Evolutionary conservation across 2,888 invertebrate genomes (phyloP), one percentile per base, ranked within the genome.

Genomic region (Mystacides longicornis): DNA sequence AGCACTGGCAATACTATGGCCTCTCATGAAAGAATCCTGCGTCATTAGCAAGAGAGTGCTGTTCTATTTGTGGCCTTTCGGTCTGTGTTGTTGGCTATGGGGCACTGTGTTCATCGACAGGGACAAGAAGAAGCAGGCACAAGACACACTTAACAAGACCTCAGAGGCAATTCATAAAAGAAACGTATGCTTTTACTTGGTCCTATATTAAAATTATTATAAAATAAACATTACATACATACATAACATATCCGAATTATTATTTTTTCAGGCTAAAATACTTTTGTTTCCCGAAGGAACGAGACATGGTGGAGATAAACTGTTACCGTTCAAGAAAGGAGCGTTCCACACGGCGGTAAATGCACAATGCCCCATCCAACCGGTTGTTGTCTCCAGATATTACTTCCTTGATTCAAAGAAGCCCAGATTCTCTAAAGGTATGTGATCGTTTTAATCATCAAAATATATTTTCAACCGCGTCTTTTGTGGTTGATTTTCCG

Each of bases 241-340:
- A 5, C 7, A 18, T 43, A 7, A 27, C 27, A 16, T 43, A 5
- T 11, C 16, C 16, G 16, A 16, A 14, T 5, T 23, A 42, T 61
- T 51, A 55, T 31, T 60, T 58, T 55, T 72, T 16, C 72, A 86
- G 85, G 81, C 86, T 14, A 86, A 87, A 70, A 74, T 96, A 51
- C 80, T 92, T 67, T 80, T 97, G 59, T 97, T 93, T 70, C 95
- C 96, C 0, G 96, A 97, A 74, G 96, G 96, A 16, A 95, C 95
- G 5, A 78, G 97, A 59, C 85, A 87, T 67, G 80, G 81, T n/a
- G 81, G 81, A 2, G 86, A 85, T 23, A 81, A 81, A 22, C 72
- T 97, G 65, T 72, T 94, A 64, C 91, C 93, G 1, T 95, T 97
- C 72, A 94, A 97, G 68, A 97, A 96, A 69, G 96, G 96, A 7